A percentile compares a stretch with the other conserved stretches of the same genome.
These are phyloP conservation scores for Muraenolepis orangiensis DNA, from an alignment of 2,797 vertebrate species.

Conservation along the genomic window DNA sequence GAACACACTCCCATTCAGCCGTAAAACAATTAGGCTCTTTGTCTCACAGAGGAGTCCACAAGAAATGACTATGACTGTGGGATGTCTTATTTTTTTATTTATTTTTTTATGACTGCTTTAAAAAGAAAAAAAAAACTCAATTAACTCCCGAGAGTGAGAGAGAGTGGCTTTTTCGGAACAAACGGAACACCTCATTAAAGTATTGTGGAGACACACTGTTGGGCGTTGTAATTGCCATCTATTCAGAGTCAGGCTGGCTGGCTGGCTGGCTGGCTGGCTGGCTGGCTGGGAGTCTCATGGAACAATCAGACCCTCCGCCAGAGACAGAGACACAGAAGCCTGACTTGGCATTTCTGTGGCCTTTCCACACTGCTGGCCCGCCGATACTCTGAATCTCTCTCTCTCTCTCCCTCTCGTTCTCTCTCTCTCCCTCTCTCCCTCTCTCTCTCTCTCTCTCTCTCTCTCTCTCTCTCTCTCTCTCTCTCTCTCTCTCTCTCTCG, in stretches of 20 bases:
- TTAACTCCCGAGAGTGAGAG: conserved; percentile 78
- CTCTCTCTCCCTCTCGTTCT: neutral
- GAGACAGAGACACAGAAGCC: conserved; percentile 51
- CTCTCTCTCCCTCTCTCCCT: conserved; percentile 2
- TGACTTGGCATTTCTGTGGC: conserved; percentile 65
- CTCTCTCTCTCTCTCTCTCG: conserved; percentile 2
- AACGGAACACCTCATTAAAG: conserved; percentile 68
- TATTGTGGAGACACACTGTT: conserved; percentile 74
- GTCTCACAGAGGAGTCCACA: conserved; percentile 66
- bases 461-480: conserved; percentile 13
- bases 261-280: conserved; percentile 49
- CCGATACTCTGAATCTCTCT: conserved; percentile 15
- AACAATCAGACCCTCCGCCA: conserved; percentile 62
- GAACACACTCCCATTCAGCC: conserved; percentile 60
- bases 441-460: conserved; percentile 1
- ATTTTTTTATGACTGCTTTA: neutral
- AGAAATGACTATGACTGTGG: conserved; percentile 71
- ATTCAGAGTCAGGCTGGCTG: conserved; percentile 51
- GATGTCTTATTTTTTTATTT: conserved; percentile 74
- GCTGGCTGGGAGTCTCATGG: conserved; percentile 55
- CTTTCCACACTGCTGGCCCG: conserved; percentile 40
- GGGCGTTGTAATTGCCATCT: conserved; percentile 70
- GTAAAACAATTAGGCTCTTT: conserved; percentile 72
- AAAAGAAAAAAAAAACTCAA: conserved; percentile 64
- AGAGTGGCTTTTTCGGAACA: conserved; percentile 67